A percentile compares a stretch with the other conserved stretches of the same genome.
Conservation (phyloP, 2,113 vertebrate genomes). For the Platysteira castanea region DNA sequence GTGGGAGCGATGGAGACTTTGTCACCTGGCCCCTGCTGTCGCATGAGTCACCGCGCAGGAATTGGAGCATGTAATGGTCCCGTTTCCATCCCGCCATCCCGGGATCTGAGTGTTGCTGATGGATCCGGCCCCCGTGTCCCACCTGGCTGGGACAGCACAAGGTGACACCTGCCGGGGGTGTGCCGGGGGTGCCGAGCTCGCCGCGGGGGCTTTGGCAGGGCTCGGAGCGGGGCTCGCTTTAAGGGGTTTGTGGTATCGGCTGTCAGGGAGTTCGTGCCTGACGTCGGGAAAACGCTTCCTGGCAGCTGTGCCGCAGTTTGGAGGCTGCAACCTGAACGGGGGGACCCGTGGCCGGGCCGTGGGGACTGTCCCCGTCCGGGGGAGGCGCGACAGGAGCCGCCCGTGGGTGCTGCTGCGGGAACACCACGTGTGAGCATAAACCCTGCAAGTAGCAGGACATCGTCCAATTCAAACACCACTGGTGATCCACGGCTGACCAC, state of each 20-base stretch:
- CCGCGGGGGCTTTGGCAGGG: background rate
- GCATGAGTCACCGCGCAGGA: background rate
- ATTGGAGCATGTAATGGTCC: background rate
- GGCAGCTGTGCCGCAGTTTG: background rate
- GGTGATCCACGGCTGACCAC: background rate
- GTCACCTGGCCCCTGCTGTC: background rate
- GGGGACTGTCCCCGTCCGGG: background rate
- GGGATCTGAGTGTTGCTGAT: background rate
- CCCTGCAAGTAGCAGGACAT: background rate
- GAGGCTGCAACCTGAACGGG: background rate
- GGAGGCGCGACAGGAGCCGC: background rate
- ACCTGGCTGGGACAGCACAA: background rate
- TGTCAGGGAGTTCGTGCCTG: slow-evolving; percentile 14
- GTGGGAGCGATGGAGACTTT: background rate
- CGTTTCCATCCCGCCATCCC: background rate
- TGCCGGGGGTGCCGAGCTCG: background rate
- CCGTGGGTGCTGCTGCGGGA: rapidly evolving
- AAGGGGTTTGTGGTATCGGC: background rate
- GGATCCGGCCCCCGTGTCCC: background rate
- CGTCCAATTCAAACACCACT: background rate
- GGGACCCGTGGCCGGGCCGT: rapidly evolving
- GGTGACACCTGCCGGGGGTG: background rate
- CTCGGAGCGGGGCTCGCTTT: background rate
- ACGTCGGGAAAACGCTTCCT: background rate
- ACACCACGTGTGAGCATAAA: rapidly evolving